phyloP scores from a whole-genome alignment of 1,140 invertebrate genomes.

The Ditylenchus dipsaci region DNA sequence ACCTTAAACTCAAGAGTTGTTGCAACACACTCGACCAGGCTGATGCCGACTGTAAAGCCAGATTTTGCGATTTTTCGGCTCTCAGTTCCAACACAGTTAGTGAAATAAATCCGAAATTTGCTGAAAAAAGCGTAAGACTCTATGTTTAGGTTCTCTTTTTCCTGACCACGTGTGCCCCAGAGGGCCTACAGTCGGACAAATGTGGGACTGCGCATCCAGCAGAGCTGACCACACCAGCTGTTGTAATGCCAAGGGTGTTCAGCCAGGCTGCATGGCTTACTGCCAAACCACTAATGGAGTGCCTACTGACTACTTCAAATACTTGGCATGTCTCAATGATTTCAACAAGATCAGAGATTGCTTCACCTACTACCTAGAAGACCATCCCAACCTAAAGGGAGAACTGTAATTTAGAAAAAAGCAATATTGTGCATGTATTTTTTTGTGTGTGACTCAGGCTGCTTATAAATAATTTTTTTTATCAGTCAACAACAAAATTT shows the following conservation, averaged over 20 bases:
- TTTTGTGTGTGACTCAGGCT: neutral
- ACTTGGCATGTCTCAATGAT: conserved; percentile 50
- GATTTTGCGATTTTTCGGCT: conserved; percentile 55
- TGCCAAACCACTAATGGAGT: conserved; percentile 58
- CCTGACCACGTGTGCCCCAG: conserved; percentile 37
- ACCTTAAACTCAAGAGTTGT: conserved; percentile 50
- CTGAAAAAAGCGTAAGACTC: too few species aligned
- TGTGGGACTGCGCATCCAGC: conserved; percentile 56
- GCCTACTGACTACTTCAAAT: conserved; percentile 56
- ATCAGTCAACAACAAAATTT: neutral
- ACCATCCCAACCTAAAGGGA: conserved; percentile 54
- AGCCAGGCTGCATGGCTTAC: conserved; percentile 50
- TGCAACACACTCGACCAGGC: conserved; percentile 49
- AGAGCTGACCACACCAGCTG: neutral
- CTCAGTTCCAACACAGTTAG: conserved; percentile 45
- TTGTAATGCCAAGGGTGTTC: conserved; percentile 26
- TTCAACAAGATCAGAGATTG: conserved; percentile 57
- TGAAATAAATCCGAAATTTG: too few species aligned
- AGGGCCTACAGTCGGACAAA: conserved; percentile 56
- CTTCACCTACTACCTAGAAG: conserved; percentile 49
- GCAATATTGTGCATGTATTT: neutral
- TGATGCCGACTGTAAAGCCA: conserved; percentile 50
- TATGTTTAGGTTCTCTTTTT: conserved; percentile 50
- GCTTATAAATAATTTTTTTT: conserved; percentile 16
- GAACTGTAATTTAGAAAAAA: conserved; percentile 38